Evolutionary conservation across 1,140 invertebrate genomes (phyloP).

Genomic region (Olivierus martensii): DNA sequence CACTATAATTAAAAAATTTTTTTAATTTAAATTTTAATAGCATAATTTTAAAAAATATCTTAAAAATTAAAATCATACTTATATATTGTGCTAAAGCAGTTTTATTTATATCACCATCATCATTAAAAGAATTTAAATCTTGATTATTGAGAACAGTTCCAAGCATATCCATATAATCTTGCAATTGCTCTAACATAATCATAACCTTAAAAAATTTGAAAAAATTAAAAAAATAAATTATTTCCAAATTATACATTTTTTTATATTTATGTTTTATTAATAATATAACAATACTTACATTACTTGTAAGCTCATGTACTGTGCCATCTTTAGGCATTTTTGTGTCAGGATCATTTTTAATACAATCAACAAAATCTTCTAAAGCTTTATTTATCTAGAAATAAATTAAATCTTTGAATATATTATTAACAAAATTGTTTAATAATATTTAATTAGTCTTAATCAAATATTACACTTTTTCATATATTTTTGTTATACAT

Average conservation of each 20-base stretch:
- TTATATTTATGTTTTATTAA: background rate
- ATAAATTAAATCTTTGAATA: background rate
- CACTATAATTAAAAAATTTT: conserved; percentile 2
- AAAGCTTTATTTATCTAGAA: conserved; percentile 66
- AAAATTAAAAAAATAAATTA: conserved; percentile 7
- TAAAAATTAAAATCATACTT: conserved; percentile 1
- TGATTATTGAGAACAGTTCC: conserved; percentile 17
- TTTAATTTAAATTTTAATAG: background rate
- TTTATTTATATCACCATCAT: conserved; percentile 18
- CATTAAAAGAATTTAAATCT: conserved; percentile 16
- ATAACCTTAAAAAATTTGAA: conserved; percentile 28
- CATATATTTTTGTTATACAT: no score
- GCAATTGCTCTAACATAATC: conserved; percentile 69
- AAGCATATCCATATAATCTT: conserved; percentile 26
- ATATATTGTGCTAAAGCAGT: conserved; percentile 23
- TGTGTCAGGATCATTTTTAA: conserved; percentile 65
- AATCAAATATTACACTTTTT: no score
- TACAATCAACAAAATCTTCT: conserved; percentile 84
- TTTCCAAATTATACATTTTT: background rate
- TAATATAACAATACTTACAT: conserved; percentile 42
- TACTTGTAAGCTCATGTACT: conserved; percentile 86
- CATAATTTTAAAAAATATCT: background rate
- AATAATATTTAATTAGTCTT: no score
- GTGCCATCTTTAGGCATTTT: conserved; percentile 87
- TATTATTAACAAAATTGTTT: no score